Percentiles rank a stretch among this genome's conserved stretches.
These are phyloP conservation scores for Tipula unca DNA, from an alignment of 2,888 invertebrate genomes.

Conservation along the genomic window DNA sequence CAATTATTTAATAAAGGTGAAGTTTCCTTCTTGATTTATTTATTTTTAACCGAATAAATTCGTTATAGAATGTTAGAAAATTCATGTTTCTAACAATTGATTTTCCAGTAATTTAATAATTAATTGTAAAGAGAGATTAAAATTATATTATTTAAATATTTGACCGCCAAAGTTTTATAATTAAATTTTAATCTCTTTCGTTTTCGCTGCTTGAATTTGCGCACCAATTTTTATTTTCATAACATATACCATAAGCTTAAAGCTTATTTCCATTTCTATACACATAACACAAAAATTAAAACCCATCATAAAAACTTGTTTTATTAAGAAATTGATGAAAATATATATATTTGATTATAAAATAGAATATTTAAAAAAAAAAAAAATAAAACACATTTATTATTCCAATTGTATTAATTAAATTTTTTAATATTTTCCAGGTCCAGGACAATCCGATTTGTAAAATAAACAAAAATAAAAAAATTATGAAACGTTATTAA, in stretches of 20 bases:
- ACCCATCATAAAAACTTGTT: neutral
- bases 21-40: slow-evolving; percentile 42
- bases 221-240: neutral
- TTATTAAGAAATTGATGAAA: slow-evolving; percentile 8
- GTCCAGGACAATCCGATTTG: slow-evolving; percentile 54
- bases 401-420: slow-evolving; percentile 23
- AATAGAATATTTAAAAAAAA: neutral
- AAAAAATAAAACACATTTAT: slow-evolving; percentile 14
- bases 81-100: neutral
- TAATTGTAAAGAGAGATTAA: neutral
- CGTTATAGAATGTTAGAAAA: slow-evolving; percentile 21
- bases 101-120: neutral
- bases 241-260: neutral
- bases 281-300: slow-evolving; percentile 18
- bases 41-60: slow-evolving; percentile 25
- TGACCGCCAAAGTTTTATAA: neutral
- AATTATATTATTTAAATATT: neutral
- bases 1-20: slow-evolving; percentile 39
- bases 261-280: neutral
- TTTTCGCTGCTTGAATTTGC: neutral
- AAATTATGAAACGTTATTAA: neutral
- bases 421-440: slow-evolving; percentile 41
- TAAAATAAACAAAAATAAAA: slow-evolving; percentile 34
- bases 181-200: neutral
- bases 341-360: slow-evolving; percentile 26